Base-by-base conservation (phyloP, 2,797 vertebrate genomes). In the Salarias fasciatus region DNA sequence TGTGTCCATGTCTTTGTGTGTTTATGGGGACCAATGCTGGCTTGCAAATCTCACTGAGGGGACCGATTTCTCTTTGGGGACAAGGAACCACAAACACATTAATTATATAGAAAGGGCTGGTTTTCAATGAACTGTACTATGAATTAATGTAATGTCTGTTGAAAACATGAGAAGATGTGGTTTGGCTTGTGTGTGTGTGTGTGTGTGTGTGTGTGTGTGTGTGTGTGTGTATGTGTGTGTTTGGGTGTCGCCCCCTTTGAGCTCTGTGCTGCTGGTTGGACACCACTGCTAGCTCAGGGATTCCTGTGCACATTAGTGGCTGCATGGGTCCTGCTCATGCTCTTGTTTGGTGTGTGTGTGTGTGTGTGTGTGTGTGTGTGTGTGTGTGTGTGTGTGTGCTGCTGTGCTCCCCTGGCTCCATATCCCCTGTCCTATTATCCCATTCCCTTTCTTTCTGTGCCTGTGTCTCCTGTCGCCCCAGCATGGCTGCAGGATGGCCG, bases 221-320 rank as follows among this genome's bases (percentile, higher is more conserved):
- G 36, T 38, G 36, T 38, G 36, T 38, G 36, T 38, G 36, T 38
- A 36, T 38, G 36, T 38, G 36, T 38, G 36, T 38, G 36, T 38
- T 36, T 58, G 44, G 48, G 30, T 71, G 58, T n/a, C 36, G 11
- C 41, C 45, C 18, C 50, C 13, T 11, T 60, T 61, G 46, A 63
- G 54, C 43, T 58, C 53, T 76, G 72, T 56, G 15, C 50, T 64
- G 75, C 41, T 68, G 73, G 79, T 63, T 56, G 72, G 60, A 18
- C 75, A 72, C 55, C 80, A 75, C 46, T 88, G 89, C 88, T 57
- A 85, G 82, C 86, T 90, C 86, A 90, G 86, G 79, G 86, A 91
- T 91, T 91, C 88, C 86, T 87, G 88, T 84, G 85, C 88, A 88
- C 83, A 89, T 89, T 90, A 91, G 86, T 40, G 61, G 43, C 54